These are phyloP conservation scores for Sparidentex hasta DNA, from an alignment of 2,797 vertebrate genomes.

Conservation along the genomic window DNA sequence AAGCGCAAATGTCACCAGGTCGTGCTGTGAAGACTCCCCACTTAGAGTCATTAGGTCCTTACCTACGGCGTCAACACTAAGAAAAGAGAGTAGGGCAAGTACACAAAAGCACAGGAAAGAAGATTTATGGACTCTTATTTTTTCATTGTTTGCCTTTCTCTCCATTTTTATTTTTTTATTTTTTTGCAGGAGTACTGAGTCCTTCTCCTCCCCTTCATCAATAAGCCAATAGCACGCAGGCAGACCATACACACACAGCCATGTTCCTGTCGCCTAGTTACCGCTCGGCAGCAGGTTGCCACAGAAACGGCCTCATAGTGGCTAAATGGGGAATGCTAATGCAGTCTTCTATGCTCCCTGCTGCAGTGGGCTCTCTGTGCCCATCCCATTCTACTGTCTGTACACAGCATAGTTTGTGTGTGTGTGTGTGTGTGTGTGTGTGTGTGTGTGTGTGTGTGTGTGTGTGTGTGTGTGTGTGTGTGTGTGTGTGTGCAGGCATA, in stretches of 20 bases:
- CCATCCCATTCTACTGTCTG: slow-evolving; percentile 76
- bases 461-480: slow-evolving; percentile 9
- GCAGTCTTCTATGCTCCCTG: slow-evolving; percentile 82
- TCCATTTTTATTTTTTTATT: slow-evolving; percentile 45
- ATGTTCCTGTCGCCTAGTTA: slow-evolving; percentile 89
- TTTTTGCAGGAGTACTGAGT: slow-evolving; percentile 64
- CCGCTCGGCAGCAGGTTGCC: slow-evolving; percentile 88
- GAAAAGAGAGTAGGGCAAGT: slow-evolving; percentile 49
- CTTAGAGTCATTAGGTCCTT: slow-evolving; percentile 65
- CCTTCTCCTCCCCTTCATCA: slow-evolving; percentile 83
- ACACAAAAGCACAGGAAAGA: slow-evolving; percentile 57
- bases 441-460: slow-evolving; percentile 8
- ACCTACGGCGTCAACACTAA: slow-evolving; percentile 54
- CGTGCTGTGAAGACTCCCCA: slow-evolving; percentile 72
- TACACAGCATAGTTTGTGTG: slow-evolving; percentile 55
- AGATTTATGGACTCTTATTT: slow-evolving; percentile 69
- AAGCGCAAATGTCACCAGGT: slow-evolving; percentile 77
- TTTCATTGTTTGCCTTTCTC: slow-evolving; percentile 71
- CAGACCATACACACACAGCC: slow-evolving; percentile 82
- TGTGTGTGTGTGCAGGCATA: not conserved
- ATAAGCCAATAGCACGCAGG: slow-evolving; percentile 82
- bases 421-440: slow-evolving; percentile 28
- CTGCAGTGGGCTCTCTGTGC: slow-evolving; percentile 81
- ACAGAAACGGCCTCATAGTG: slow-evolving; percentile 88
- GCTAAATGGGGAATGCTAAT: slow-evolving; percentile 86